Evolutionary conservation across 2,113 vertebrate genomes (phyloP), one percentile per base, ranked within the genome.

Genomic region (Corythaixoides concolor): DNA sequence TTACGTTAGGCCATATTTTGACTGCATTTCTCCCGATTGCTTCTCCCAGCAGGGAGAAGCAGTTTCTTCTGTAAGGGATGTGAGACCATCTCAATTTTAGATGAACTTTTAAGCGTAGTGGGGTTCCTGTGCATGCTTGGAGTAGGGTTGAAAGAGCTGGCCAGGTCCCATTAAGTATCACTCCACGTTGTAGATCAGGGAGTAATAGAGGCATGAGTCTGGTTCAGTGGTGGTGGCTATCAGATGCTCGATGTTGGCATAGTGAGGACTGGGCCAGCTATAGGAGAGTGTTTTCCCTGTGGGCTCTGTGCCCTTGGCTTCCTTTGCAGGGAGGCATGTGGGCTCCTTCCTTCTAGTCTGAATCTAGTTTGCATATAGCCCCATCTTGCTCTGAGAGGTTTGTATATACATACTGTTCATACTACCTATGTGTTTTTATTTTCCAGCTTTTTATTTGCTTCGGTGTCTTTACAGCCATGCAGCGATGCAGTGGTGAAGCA

Each of bases 11-110:
- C 86, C 28, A 1, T 60, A 74, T 89, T 93, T 95, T 81, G 83
- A 80, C 68, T 58, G 73, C 14, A 7, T 80, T 93, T 95, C 76
- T 23, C 70, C 39, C 55, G 52, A 69, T 89, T 86, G 52, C 83
- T 89, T 81, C 73, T 92, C 72, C 94, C 88, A 83, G 90, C 56
- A 85, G 92, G 39, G 50, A 74, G 41, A 78, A 63, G 17, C 72
- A 45, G 60, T 21, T 86, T 92, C 12, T 41, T 74, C 75, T 77
- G 49, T 33, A 12, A 78, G 58, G 89, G 70, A 47, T 78, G 59
- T 66, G 86, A 67, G 52, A 27, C 76, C 64, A 58, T 80, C 84
- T 74, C 63, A 37, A 1, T 30, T 55, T 2, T 13, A 59, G 83
- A 41, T 87, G 73, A 67, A 27, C 21, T 84, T 92, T 10, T 14